A percentile compares a stretch with the other conserved stretches of the same genome.
phyloP scores from a whole-genome alignment of 35 echinoderm and acorn worm species.

The Holothuria glaberrima region DNA sequence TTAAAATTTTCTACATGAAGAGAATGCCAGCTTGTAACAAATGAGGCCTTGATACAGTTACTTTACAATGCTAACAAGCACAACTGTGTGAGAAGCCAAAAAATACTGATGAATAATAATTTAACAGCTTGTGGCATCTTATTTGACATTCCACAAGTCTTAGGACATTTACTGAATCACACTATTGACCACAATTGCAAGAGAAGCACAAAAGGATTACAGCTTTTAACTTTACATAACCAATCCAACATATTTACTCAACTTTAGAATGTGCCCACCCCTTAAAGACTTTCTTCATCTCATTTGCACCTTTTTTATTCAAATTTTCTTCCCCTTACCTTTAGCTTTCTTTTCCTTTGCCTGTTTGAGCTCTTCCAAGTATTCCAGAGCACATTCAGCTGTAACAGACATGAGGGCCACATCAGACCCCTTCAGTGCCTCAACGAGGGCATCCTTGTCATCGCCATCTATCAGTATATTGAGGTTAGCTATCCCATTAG shows the following conservation, averaged over 20 bases:
- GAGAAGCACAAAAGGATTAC: too few relatives aligned
- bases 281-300: background rate
- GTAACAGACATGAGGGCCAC: constrained; percentile 70
- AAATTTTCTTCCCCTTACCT: constrained; percentile 47
- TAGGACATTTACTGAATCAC: too few relatives aligned
- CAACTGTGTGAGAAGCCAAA: too few relatives aligned
- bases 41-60: too few relatives aligned
- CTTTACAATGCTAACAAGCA: too few relatives aligned
- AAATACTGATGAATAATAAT: too few relatives aligned
- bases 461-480: constrained; percentile 82
- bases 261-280: background rate
- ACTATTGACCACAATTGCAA: too few relatives aligned
- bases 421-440: constrained; percentile 72
- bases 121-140: too few relatives aligned
- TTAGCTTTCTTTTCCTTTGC: constrained; percentile 71
- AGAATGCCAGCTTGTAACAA: too few relatives aligned
- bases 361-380: constrained; percentile 71
- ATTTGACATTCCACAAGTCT: too few relatives aligned
- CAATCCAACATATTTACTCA: background rate
- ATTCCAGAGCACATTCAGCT: constrained; percentile 72
- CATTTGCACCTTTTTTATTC: background rate
- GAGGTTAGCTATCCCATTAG: constrained; percentile 76
- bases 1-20: too few relatives aligned
- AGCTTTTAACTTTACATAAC: too few relatives aligned
- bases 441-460: constrained; percentile 58